These are phyloP conservation scores for Condylura cristata DNA, from an alignment of 2,113 vertebrate species.

Conservation along the genomic window DNA sequence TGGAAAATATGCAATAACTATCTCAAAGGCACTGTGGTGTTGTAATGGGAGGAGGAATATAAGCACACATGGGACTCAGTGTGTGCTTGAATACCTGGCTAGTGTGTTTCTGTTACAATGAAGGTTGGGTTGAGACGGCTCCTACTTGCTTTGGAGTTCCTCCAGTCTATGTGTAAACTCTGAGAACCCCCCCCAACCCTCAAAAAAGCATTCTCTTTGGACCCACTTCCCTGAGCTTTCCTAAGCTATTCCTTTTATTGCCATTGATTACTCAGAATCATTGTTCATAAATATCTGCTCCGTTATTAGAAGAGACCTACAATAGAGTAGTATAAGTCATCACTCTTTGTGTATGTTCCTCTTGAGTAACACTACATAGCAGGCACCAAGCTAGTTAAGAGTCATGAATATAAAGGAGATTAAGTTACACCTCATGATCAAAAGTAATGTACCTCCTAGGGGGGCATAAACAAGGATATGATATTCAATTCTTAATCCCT, in stretches of 20 bases:
- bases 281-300: background rate
- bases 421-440: background rate
- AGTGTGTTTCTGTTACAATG: background rate
- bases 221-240: background rate
- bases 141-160: background rate
- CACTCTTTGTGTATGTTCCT: background rate
- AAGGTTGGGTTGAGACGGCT: background rate
- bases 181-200: fast-evolving
- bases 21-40: background rate
- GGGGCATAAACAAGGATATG: background rate
- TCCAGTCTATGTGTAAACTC: background rate
- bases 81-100: background rate
- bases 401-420: background rate
- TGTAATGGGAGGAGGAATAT: background rate
- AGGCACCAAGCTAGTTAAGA: background rate
- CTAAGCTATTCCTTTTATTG: background rate
- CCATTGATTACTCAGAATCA: background rate
- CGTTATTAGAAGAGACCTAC: background rate
- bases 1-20: background rate
- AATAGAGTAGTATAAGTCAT: background rate
- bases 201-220: background rate
- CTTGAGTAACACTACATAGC: background rate
- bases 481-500: background rate
- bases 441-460: background rate
- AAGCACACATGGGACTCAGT: background rate